Base-by-base conservation (phyloP, 2,888 invertebrate genomes). In the Steinernema carpocapsae region DNA sequence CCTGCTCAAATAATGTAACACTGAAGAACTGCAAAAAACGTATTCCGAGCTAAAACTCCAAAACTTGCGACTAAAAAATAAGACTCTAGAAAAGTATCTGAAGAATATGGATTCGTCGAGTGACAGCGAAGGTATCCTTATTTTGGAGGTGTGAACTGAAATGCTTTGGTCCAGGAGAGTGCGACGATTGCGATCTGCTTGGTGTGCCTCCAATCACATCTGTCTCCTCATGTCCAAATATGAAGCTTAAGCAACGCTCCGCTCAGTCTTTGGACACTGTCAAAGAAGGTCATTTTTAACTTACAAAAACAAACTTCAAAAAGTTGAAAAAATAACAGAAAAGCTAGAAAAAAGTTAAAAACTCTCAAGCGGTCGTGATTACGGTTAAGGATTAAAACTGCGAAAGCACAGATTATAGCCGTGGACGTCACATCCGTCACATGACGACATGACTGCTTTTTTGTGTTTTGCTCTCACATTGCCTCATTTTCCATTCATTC, bases 1-100 rank as follows among this genome's bases (percentile, higher is more conserved):
- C n/a, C n/a, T 17, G 17, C n/a, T 48, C 48, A 4, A 48, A n/a
- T n/a, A n/a, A n/a, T 48, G 4, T 19, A 4, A 19, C 48, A 7
- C 32, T 37, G 29, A 32, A 64, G 64, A 64, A n/a, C 17, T 14
- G 32, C 22, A 64, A 17, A 26, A 32, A n/a, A 32, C 64, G 3
- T 64, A 64, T 37, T 64, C 64, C 1, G 32, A 64, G 32, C 64
- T 64, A 1, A 64, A 64, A 64, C 19, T 64, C 1, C 29, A 64
- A 17, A 64, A 64, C 14, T 32, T 64, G 37, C 6, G 37, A 37
- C 37, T 64, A 1, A 32, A 64, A 32, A 64, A 64, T 17, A 32
- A 32, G n/a, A 6, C 29, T 29, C 37, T 64, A 7, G 7, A 64
- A 4, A 64, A 10, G 19, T 1, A 7, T 6, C 32, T 64, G 64